These are phyloP conservation scores for roundworm (Caenorhabditis elegans) DNA, from an alignment of 1,140 invertebrate genomes.

Conservation along the genomic window DNA sequence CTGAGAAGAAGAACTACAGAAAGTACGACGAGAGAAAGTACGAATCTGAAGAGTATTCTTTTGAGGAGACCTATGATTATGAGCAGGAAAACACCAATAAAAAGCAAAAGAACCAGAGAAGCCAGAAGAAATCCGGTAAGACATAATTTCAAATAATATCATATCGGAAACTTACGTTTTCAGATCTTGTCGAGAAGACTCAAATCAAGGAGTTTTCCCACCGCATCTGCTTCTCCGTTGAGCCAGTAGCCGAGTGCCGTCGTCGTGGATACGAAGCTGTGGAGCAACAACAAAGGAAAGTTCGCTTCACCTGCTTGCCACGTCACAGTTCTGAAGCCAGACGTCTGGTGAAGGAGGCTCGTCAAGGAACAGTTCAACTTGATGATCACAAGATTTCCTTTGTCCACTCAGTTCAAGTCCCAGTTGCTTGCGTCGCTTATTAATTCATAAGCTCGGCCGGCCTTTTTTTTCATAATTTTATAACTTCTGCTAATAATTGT, in stretches of 20 bases:
- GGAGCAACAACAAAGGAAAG: neutral
- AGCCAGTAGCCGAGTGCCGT: slow-evolving; percentile 48
- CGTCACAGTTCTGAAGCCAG: slow-evolving; percentile 13
- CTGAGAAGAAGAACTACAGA: slow-evolving; percentile 23
- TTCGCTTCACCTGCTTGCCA: slow-evolving; percentile 40
- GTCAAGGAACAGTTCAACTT: slow-evolving; percentile 17
- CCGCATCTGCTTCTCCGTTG: slow-evolving; percentile 53
- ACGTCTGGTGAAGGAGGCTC: slow-evolving; percentile 20
- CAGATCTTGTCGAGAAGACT: slow-evolving; percentile 36
- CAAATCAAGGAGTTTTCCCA: slow-evolving; percentile 32
- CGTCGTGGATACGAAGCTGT: neutral
- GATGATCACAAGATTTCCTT: slow-evolving; percentile 12
- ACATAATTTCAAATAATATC: neutral
- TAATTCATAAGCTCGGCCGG: slow-evolving; percentile 4
- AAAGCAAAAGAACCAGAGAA: neutral
- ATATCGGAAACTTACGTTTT: neutral
- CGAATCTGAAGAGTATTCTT: neutral
- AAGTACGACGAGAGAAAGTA: slow-evolving; percentile 25
- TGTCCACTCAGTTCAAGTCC: slow-evolving; percentile 17
- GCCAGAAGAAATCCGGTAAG: neutral
- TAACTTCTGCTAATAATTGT: too few species aligned
- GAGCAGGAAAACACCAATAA: neutral
- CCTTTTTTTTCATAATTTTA: too few species aligned
- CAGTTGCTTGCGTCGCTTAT: slow-evolving; percentile 40
- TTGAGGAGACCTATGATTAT: neutral